phyloP scores from a whole-genome alignment of 2,888 invertebrate species.

The Apamea crenata region DNA sequence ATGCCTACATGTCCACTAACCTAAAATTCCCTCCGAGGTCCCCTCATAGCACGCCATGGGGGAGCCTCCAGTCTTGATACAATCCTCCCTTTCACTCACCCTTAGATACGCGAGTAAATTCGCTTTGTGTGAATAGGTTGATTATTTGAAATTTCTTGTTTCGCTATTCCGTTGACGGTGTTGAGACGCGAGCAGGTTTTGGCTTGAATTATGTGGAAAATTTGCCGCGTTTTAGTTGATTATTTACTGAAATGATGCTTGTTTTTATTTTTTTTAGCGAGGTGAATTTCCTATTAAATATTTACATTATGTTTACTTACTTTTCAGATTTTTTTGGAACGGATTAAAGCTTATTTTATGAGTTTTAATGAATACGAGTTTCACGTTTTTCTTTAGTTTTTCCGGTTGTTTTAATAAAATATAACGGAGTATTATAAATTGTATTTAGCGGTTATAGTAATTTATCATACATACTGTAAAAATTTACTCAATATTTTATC shows the following conservation, averaged over 20 bases:
- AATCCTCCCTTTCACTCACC: slow-evolving; percentile 88
- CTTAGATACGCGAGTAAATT: slow-evolving; percentile 87
- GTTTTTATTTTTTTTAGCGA: not conserved
- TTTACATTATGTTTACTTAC: not conserved
- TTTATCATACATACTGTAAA: not conserved
- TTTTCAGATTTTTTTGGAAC: not conserved
- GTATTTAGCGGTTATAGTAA: not conserved
- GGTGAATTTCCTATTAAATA: not conserved
- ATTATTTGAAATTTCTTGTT: slow-evolving; percentile 88
- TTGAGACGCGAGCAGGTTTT: slow-evolving; percentile 63
- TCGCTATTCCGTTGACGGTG: slow-evolving; percentile 72
- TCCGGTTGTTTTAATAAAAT: not conserved
- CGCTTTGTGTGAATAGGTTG: slow-evolving; percentile 87
- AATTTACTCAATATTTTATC: not conserved
- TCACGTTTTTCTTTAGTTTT: not conserved
- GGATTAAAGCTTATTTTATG: not conserved
- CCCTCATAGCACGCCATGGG: slow-evolving; percentile 87
- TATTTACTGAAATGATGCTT: not conserved
- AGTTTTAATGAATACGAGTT: not conserved
- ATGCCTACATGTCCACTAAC: slow-evolving; percentile 91
- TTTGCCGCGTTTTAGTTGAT: slow-evolving; percentile 57
- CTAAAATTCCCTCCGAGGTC: slow-evolving; percentile 89
- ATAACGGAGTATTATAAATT: not conserved
- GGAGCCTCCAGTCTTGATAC: slow-evolving; percentile 86
- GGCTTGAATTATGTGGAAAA: slow-evolving; percentile 65